A percentile compares a stretch with the other conserved stretches of the same genome.
These are phyloP conservation scores for Etheostoma nigrum DNA, from an alignment of 2,797 vertebrate genomes.

Conservation along the genomic window DNA sequence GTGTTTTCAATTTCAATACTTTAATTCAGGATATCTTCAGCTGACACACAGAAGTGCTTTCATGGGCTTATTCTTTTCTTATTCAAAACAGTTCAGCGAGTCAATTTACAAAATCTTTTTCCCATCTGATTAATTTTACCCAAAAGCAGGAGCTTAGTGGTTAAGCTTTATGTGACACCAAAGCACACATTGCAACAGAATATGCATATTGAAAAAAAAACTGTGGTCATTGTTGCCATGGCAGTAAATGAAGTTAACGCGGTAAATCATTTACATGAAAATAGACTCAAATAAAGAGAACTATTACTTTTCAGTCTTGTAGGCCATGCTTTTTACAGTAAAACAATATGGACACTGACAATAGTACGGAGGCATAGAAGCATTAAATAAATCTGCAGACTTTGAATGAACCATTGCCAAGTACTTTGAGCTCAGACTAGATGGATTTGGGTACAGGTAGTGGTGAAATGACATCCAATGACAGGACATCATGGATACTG, in stretches of 20 bases:
- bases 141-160: neutral
- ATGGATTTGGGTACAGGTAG: conserved; percentile 18
- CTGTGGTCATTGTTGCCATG: too few relatives aligned
- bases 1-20: conserved; percentile 1
- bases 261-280: neutral
- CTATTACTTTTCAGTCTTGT: neutral
- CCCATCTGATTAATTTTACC: conserved; percentile 6
- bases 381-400: conserved; percentile 10
- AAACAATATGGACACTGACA: neutral
- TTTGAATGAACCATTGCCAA: conserved; percentile 17
- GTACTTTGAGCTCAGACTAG: neutral
- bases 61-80: neutral
- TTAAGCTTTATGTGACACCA: neutral
- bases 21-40: neutral
- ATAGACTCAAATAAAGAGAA: neutral
- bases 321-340: neutral
- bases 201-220: neutral
- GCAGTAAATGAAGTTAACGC: neutral
- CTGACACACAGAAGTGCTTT: neutral
- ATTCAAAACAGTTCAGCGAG: neutral
- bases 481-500: conserved; percentile 10
- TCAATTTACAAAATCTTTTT: neutral
- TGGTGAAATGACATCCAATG: conserved; percentile 23
- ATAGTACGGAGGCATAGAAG: neutral
- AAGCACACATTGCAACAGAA: neutral